Evolutionary conservation across 2,888 invertebrate species (phyloP).

Genomic region (Hyalella azteca): DNA sequence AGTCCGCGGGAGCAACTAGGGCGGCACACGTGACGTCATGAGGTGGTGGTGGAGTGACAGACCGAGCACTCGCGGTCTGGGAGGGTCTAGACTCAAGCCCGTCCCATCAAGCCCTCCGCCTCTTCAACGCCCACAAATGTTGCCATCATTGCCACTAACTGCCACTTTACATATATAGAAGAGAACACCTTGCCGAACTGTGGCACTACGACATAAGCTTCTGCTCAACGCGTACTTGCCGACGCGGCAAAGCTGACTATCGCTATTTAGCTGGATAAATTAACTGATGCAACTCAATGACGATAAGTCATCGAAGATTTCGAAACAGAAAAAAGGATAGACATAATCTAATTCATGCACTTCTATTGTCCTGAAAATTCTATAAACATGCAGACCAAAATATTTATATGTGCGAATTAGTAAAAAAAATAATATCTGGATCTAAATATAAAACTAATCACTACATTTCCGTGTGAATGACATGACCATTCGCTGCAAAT

Average conservation of each 20-base stretch:
- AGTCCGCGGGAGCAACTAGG: slow-evolving; percentile 55
- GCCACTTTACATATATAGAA: slow-evolving; percentile 33
- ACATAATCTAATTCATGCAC: too few relatives aligned
- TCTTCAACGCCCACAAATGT: slow-evolving; percentile 39
- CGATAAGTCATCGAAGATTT: too few relatives aligned
- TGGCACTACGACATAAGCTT: slow-evolving; percentile 9
- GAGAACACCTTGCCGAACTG: slow-evolving; percentile 25
- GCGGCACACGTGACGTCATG: slow-evolving; percentile 57
- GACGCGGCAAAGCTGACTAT: background rate
- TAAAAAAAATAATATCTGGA: too few relatives aligned
- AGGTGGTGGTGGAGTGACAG: slow-evolving; percentile 43
- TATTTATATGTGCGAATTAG: too few relatives aligned
- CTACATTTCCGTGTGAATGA: too few relatives aligned
- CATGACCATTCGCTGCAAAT: too few relatives aligned
- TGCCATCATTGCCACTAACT: slow-evolving; percentile 35
- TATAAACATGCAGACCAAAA: too few relatives aligned
- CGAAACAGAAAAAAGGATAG: too few relatives aligned
- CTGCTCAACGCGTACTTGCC: background rate
- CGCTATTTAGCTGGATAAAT: background rate
- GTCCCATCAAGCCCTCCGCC: slow-evolving; percentile 38
- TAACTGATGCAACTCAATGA: too few relatives aligned
- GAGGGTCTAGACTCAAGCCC: slow-evolving; percentile 38
- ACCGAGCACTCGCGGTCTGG: slow-evolving; percentile 40
- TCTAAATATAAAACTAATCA: too few relatives aligned
- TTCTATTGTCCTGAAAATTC: too few relatives aligned